These are phyloP conservation scores for Prochilodus magdalenae DNA, from an alignment of 2,113 vertebrate genomes.

Conservation along the genomic window DNA sequence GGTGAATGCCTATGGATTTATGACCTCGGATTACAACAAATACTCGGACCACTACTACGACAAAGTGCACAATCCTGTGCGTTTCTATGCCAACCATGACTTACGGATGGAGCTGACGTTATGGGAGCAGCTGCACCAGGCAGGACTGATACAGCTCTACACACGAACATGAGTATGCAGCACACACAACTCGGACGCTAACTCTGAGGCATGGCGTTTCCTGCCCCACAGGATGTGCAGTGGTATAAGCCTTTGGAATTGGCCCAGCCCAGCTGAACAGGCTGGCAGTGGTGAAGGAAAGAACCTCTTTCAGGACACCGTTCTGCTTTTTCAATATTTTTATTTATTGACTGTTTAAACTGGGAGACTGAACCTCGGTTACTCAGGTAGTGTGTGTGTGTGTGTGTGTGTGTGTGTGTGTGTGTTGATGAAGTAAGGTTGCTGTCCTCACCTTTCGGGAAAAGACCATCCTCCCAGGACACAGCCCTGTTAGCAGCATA, in stretches of 20 bases:
- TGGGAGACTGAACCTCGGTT: neutral
- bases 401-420: no score
- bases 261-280: neutral
- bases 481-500: neutral
- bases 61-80: constrained; percentile 37
- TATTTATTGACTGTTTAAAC: constrained; percentile 1
- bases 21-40: constrained; percentile 74
- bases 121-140: constrained; percentile 77
- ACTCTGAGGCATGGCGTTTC: neutral
- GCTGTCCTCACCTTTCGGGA: neutral
- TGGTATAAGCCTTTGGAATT: neutral
- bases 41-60: constrained; percentile 83
- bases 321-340: neutral
- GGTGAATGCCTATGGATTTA: constrained; percentile 84
- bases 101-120: constrained; percentile 72
- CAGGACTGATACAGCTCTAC: constrained; percentile 74
- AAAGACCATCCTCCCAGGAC: neutral
- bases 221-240: no score
- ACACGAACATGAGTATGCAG: constrained; percentile 57
- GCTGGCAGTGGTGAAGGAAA: neutral
- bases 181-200: neutral
- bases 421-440: neutral
- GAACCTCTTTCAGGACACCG: neutral
- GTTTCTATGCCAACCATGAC: constrained; percentile 80
- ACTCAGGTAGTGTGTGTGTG: neutral